A percentile compares a stretch with the other conserved stretches of the same genome.
phyloP scores from a whole-genome alignment of 2,888 invertebrate species.

The Hypercompe scribonia region DNA sequence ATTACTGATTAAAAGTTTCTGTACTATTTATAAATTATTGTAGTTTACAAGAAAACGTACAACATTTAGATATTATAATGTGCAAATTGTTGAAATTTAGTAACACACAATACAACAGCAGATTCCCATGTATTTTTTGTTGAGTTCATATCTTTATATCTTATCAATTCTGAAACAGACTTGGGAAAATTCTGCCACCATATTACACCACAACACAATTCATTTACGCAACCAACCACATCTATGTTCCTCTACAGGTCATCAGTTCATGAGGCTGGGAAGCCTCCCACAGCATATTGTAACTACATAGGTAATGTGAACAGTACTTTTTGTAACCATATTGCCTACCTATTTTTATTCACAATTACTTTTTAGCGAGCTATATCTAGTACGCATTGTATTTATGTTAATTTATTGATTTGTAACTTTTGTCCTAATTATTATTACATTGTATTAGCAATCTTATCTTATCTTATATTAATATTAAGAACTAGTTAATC shows the following conservation, averaged over 20 bases:
- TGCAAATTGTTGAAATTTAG: neutral
- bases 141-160: neutral
- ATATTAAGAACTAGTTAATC: neutral
- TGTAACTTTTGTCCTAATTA: neutral
- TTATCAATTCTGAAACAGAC: neutral
- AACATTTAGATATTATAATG: neutral
- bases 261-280: slow-evolving; percentile 26
- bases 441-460: neutral
- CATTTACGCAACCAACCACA: slow-evolving; percentile 11
- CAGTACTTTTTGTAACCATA: slow-evolving; percentile 14
- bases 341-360: slow-evolving; percentile 6
- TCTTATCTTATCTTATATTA: neutral
- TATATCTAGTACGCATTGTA: neutral
- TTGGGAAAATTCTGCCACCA: slow-evolving; percentile 20
- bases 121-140: neutral
- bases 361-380: neutral
- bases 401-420: neutral
- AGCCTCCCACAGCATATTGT: slow-evolving; percentile 12
- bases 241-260: slow-evolving; percentile 14
- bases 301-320: slow-evolving; percentile 1
- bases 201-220: slow-evolving; percentile 25
- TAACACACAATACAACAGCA: neutral
- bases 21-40: neutral
- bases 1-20: neutral
- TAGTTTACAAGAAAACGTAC: neutral